Base-by-base conservation (phyloP, 2,888 invertebrate genomes). In the Cheilosia pagana region DNA sequence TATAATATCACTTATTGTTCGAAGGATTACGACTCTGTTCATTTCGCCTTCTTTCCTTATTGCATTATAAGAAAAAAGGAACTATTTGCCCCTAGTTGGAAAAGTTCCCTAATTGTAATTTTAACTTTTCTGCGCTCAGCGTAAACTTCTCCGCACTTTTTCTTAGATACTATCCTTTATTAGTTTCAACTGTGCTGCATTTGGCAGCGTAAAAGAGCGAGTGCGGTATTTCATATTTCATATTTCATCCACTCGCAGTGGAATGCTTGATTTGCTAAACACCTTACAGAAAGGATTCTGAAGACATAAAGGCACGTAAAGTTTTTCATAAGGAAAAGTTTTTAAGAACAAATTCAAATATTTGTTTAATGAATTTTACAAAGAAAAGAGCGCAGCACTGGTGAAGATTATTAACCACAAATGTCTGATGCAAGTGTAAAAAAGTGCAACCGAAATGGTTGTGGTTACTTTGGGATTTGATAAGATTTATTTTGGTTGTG, bases 91-190 rank as follows among this genome's bases (percentile, higher is more conserved):
- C 50, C 57, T 59, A 48, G 59, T 52, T 50, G 67, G 57, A 60
- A 82, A 67, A 78, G 67, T 83, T 74, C 68, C 67, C 67, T 78
- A 74, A 83, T 83, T 83, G 82, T 78, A 83, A 78, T 74, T 83
- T 78, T 39, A 74, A 78, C 62, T 74, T 82, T 77, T 75, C 35
- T 19, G 50, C 21, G 39, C 48, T 57, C 19, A 19, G n/a, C 35
- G 5, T 19, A 59, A 71, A 77, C 41, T 72, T 68, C 31, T 39
- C n/a, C 23, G 16, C 21, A n/a, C 16, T 10, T 35, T 12, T 3
- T 35, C 16, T 14, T 6, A 7, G 12, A 21, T 48, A 21, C 57
- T 35, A 5, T 35, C 19, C 1, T 35, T 39, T 52, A 35, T 31
- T 68, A 70, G 68, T 21, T 43, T 53, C 43, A 19, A n/a, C 28